Percentiles rank a stretch among this genome's conserved stretches.
These are phyloP conservation scores for Lophotis ruficrista DNA, from an alignment of 2,113 vertebrate species.

Conservation along the genomic window DNA sequence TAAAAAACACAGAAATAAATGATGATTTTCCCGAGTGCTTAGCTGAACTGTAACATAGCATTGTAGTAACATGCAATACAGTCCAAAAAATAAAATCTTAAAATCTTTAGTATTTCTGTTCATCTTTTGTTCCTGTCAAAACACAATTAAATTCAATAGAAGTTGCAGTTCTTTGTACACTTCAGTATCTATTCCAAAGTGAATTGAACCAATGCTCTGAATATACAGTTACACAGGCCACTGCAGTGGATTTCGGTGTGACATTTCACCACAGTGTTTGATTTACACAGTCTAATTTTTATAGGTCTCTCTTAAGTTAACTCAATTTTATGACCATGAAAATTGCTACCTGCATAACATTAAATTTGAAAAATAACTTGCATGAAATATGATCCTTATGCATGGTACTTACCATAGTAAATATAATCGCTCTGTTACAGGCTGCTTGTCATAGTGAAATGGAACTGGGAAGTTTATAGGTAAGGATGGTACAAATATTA, in stretches of 20 bases:
- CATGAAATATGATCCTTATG: constrained; percentile 29
- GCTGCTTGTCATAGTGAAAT: constrained; percentile 31
- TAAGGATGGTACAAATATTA: background rate
- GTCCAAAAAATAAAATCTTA: background rate
- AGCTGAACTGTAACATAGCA: background rate
- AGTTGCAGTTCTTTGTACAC: background rate
- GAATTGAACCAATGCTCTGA: background rate
- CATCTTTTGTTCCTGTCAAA: background rate
- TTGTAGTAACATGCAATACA: background rate
- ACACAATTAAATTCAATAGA: background rate
- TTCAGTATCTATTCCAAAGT: background rate
- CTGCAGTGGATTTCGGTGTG: background rate
- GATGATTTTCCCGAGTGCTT: background rate
- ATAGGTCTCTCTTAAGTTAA: constrained; percentile 45
- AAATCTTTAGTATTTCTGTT: background rate
- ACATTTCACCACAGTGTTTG: constrained; percentile 15
- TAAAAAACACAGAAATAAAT: background rate
- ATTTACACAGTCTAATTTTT: constrained; percentile 38
- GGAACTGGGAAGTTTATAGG: background rate
- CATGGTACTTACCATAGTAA: background rate
- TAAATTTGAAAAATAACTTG: constrained; percentile 45
- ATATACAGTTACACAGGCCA: background rate
- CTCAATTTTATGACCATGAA: constrained; percentile 14
- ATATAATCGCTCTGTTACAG: constrained; percentile 31
- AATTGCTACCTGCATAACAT: constrained; percentile 40